These are phyloP conservation scores for Pangasius larnaudii DNA, from an alignment of 2,797 vertebrate species.

Conservation along the genomic window DNA sequence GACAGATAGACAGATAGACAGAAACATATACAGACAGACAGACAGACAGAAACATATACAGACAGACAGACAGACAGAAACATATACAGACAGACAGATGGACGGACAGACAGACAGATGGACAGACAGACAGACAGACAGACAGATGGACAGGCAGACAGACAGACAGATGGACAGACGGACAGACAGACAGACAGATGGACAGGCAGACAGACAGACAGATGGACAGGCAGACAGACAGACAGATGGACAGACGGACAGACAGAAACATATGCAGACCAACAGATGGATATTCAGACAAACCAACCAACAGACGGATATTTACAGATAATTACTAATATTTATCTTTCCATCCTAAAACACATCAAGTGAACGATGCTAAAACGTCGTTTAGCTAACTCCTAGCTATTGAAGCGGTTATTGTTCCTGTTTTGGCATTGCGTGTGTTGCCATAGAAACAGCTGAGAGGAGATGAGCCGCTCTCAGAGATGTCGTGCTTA, in stretches of 20 bases:
- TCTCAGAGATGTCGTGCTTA: neutral
- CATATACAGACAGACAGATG: too few species aligned
- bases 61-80: neutral
- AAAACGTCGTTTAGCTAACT: neutral
- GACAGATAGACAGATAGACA: neutral
- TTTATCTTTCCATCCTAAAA: neutral
- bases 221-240: neutral
- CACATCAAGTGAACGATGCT: too few species aligned
- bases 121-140: neutral
- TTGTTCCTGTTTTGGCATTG: neutral
- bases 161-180: too few species aligned
- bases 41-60: neutral
- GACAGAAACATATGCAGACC: neutral
- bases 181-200: neutral
- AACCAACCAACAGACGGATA: neutral
- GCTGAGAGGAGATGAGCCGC: neutral
- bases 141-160: neutral
- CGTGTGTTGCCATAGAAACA: slow-evolving; percentile 6
- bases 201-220: neutral
- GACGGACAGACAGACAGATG: neutral
- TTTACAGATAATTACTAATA: neutral
- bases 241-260: too few species aligned
- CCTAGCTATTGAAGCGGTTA: neutral
- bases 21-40: neutral
- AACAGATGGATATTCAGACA: neutral